A percentile compares a stretch with the other conserved stretches of the same genome.
Conservation (phyloP, 2,888 invertebrate genomes). For the Vandiemenella viatica region DNA sequence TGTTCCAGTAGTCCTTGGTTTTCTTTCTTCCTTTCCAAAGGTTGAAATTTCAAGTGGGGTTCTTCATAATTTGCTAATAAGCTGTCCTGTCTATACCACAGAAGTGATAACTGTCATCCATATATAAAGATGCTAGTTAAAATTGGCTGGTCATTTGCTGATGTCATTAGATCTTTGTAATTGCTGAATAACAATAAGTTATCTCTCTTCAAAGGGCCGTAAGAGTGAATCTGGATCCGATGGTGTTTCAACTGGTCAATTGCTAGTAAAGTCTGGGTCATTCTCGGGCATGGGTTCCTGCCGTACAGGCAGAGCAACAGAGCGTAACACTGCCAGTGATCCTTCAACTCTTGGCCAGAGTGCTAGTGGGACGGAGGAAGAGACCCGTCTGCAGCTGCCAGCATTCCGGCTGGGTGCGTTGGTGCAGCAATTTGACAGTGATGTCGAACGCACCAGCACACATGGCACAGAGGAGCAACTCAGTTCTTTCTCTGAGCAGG, state of each 20-base stretch:
- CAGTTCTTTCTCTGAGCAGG: slow-evolving; percentile 78
- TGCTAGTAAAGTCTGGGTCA: slow-evolving; percentile 54
- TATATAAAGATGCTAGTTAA: too few species aligned
- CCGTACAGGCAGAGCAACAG: neutral
- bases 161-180: too few species aligned
- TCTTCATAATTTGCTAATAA: too few species aligned
- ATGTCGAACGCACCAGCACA: slow-evolving; percentile 11
- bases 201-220: too few species aligned
- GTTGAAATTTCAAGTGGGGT: too few species aligned
- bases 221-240: slow-evolving; percentile 45
- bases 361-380: slow-evolving; percentile 31
- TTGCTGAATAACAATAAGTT: too few species aligned
- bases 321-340: slow-evolving; percentile 43
- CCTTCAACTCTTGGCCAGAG: slow-evolving; percentile 40
- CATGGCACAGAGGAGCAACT: slow-evolving; percentile 46
- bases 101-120: too few species aligned
- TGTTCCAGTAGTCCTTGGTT: too few species aligned
- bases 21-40: too few species aligned
- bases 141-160: too few species aligned
- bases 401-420: slow-evolving; percentile 22
- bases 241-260: slow-evolving; percentile 24
- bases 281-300: slow-evolving; percentile 44
- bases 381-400: slow-evolving; percentile 27
- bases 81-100: too few species aligned
- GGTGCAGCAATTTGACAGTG: slow-evolving; percentile 29